Percentiles rank a stretch among this genome's conserved stretches.
Conservation (phyloP, 2,888 invertebrate genomes). For the Athalia cordata region DNA sequence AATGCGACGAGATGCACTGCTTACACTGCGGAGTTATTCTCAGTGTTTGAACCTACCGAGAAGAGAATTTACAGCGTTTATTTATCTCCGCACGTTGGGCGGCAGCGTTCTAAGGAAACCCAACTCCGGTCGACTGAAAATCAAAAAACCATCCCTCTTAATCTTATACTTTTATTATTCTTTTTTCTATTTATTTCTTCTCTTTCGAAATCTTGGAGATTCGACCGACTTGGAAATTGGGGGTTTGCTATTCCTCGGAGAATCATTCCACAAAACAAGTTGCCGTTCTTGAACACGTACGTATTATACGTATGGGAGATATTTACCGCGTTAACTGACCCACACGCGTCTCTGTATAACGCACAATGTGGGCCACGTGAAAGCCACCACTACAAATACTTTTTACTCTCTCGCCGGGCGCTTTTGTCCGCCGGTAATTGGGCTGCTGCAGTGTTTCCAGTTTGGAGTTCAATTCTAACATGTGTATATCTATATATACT, state of each 20-base stretch:
- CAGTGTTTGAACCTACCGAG: neutral
- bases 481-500: too few species aligned
- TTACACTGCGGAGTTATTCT: neutral
- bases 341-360: neutral
- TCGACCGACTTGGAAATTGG: neutral
- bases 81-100: neutral
- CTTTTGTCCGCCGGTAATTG: conserved; percentile 37
- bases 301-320: neutral
- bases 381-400: conserved; percentile 28
- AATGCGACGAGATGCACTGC: neutral
- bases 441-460: conserved; percentile 13
- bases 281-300: neutral
- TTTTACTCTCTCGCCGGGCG: conserved; percentile 35
- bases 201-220: neutral
- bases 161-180: too few species aligned
- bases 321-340: neutral
- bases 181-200: neutral
- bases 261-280: conserved; percentile 1
- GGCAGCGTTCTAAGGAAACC: neutral
- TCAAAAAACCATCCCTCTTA: too few species aligned
- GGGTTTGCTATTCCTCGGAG: neutral
- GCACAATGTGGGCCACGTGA: conserved; percentile 42
- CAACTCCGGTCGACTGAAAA: neutral
- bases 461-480: neutral
- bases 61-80: neutral